These are phyloP conservation scores for Anagrus nilaparvatae DNA, from an alignment of 1,140 invertebrate species.

Conservation along the genomic window DNA sequence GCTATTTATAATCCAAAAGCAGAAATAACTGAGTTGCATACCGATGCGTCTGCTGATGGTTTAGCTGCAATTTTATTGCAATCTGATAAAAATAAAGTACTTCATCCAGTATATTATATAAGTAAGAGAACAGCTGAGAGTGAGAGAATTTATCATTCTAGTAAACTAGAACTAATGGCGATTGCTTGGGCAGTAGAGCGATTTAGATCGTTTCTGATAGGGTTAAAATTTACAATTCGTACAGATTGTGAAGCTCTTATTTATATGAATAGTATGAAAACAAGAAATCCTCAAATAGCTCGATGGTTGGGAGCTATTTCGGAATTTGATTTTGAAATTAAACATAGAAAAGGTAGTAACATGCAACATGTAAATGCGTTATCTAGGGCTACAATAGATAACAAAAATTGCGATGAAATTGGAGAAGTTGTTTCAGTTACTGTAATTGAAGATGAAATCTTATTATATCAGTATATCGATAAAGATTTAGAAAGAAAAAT, in stretches of 20 bases:
- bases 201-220: slow-evolving; percentile 13
- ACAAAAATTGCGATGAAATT: neutral
- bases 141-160: slow-evolving; percentile 21
- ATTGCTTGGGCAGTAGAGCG: slow-evolving; percentile 16
- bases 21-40: slow-evolving; percentile 18
- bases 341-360: slow-evolving; percentile 10
- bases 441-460: slow-evolving; percentile 10
- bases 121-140: slow-evolving; percentile 15
- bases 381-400: slow-evolving; percentile 20
- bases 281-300: slow-evolving; percentile 9
- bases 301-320: slow-evolving; percentile 6
- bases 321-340: slow-evolving; percentile 9
- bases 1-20: slow-evolving; percentile 15
- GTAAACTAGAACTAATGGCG: slow-evolving; percentile 20
- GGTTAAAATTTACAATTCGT: slow-evolving; percentile 11
- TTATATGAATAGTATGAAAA: slow-evolving; percentile 14
- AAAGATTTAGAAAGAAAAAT: neutral
- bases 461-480: slow-evolving; percentile 8
- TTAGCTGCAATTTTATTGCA: slow-evolving; percentile 30
- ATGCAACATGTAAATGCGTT: slow-evolving; percentile 33
- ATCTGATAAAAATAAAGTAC: neutral
- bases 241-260: slow-evolving; percentile 16
- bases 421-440: neutral
- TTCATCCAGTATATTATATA: slow-evolving; percentile 14
- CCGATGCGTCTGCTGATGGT: slow-evolving; percentile 24